A percentile compares a stretch with the other conserved stretches of the same genome.
phyloP scores from a whole-genome alignment of 2,113 vertebrate genomes.

The Eidolon helvum region DNA sequence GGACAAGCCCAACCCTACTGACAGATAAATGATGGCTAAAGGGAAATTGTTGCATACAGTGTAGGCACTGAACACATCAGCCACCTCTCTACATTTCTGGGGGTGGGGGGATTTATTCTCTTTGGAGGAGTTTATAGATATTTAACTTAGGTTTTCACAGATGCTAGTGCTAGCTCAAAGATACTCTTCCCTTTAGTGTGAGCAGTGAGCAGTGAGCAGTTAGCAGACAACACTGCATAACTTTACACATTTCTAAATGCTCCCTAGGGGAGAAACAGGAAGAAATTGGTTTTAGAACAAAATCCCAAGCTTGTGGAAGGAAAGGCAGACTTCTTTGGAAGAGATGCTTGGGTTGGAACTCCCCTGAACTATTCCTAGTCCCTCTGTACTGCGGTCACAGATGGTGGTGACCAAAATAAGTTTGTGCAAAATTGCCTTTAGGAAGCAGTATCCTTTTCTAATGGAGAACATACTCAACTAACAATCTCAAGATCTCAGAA shows the following conservation, averaged over 20 bases:
- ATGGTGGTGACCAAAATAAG: background rate
- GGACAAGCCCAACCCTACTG: background rate
- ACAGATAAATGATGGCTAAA: background rate
- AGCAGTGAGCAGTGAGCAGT: background rate
- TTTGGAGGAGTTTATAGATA: background rate
- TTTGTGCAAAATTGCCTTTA: background rate
- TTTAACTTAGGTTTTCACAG: background rate
- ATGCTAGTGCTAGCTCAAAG: constrained; percentile 20
- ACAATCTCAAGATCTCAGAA: background rate
- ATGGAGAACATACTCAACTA: background rate
- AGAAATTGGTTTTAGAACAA: background rate
- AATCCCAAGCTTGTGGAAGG: background rate
- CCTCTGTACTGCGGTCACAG: background rate
- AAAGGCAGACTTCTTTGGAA: background rate
- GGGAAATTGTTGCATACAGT: background rate
- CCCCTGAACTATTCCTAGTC: background rate
- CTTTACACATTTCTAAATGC: constrained; percentile 32
- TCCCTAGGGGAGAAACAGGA: background rate
- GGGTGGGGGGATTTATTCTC: background rate
- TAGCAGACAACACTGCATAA: constrained; percentile 19
- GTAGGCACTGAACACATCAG: background rate
- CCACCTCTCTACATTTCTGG: background rate
- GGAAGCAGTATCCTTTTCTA: background rate
- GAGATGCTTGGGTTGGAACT: background rate
- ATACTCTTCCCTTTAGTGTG: constrained; percentile 5